Evolutionary conservation across 2,113 vertebrate species (phyloP).

Genomic region (Cebidichthys violaceus): DNA sequence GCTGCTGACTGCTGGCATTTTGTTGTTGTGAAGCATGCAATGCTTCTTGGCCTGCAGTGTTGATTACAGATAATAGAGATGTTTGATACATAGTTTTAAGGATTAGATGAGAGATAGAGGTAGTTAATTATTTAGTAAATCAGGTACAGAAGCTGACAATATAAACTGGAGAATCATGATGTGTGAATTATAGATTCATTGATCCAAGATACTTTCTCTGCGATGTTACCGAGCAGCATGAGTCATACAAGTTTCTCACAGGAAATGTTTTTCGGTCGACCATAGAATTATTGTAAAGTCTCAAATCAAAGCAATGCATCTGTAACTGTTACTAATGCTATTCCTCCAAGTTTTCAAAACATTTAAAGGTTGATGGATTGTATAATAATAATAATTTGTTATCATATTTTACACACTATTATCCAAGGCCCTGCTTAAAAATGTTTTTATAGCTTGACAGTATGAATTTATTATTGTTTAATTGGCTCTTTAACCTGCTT

Average conservation of each 20-base stretch:
- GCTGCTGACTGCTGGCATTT: conserved; percentile 29
- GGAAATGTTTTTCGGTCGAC: not conserved
- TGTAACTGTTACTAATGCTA: not conserved
- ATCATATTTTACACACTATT: too few species aligned
- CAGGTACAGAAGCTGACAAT: not conserved
- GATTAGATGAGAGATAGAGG: not conserved
- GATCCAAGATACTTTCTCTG: not conserved
- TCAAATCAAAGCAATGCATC: not conserved
- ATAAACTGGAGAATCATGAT: not conserved
- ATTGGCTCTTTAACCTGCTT: not conserved
- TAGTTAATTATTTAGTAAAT: not conserved
- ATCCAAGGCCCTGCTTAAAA: not conserved
- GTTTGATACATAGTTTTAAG: not conserved
- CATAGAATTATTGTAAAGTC: not conserved
- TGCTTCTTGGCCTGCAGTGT: not conserved
- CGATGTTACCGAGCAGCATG: not conserved
- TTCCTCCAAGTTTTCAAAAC: not conserved
- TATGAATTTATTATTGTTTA: not conserved
- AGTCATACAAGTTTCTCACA: conserved; percentile 2
- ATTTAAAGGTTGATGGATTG: not conserved
- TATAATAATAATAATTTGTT: not conserved
- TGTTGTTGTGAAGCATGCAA: conserved; percentile 10
- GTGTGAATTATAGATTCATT: conserved; percentile 9
- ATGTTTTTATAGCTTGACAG: not conserved
- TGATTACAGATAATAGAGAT: conserved; percentile 4